Conservation (phyloP, 2,113 vertebrate genomes). For the Myotis yumanensis region DNA sequence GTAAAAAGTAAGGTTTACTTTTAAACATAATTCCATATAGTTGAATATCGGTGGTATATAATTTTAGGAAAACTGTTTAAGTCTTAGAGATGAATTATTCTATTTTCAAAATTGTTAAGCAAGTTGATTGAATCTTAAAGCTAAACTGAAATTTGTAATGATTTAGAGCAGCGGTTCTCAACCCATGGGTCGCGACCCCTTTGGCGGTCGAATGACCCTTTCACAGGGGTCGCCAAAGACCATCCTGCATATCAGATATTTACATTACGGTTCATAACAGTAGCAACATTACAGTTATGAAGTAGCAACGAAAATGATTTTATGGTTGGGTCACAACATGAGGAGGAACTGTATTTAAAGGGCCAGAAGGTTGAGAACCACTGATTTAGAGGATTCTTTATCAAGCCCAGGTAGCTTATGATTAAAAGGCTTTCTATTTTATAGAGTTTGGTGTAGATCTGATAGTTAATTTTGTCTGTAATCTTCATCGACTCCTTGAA, state of each 20-base stretch:
- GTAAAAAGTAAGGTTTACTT: constrained; percentile 93
- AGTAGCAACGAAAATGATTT: too few relatives aligned
- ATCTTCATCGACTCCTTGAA: not conserved
- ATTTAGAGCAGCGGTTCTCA: not conserved
- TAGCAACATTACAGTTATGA: too few relatives aligned
- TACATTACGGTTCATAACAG: too few relatives aligned
- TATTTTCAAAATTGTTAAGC: constrained; percentile 44
- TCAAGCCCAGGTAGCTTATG: not conserved
- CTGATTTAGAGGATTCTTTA: not conserved
- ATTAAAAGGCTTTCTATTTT: not conserved
- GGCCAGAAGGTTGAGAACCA: too few relatives aligned
- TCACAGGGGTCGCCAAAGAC: too few relatives aligned
- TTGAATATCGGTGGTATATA: not conserved
- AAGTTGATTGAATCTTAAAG: not conserved
- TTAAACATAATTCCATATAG: not conserved
- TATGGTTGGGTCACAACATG: too few relatives aligned
- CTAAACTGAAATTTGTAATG: not conserved
- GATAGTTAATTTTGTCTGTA: constrained; percentile 35
- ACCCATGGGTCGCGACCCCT: too few relatives aligned
- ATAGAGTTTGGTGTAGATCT: not conserved
- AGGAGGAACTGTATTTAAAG: too few relatives aligned
- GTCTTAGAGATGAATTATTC: not conserved
- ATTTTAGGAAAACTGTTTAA: not conserved
- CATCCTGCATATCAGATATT: too few relatives aligned
- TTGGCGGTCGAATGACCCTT: too few relatives aligned